Base-by-base conservation (phyloP, 2,113 vertebrate genomes). In the Macrotis lagotis region DNA sequence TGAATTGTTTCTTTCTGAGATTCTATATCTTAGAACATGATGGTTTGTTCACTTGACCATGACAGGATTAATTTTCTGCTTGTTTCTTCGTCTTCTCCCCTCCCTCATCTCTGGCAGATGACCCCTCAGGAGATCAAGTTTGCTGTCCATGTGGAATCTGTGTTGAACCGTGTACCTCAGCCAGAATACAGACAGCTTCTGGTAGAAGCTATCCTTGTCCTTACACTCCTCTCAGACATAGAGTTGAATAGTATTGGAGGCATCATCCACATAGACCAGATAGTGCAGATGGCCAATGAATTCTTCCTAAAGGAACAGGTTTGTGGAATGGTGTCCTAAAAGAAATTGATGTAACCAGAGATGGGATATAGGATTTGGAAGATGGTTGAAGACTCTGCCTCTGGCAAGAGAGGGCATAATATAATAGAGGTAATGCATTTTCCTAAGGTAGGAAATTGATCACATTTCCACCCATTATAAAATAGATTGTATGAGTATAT, bases 71-170 rank as follows among this genome's bases (percentile, higher is more conserved):
- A 6, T 49, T 83, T 89, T 74, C 52, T 5, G 31, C 14, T 92
- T 91, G 92, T 92, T 48, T 95, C 2, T 88, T 93, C 94, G 96
- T 94, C 48, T 26, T 44, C 66, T 91, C 25, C 25, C 37, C 19
- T 66, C 49, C 89, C 59, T 25, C 48, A 0, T 94, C 92, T 94
- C 90, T 95, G 95, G 16, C 95, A 99, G 99, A 99, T 99, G 99
- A 99, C 99, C 8, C 98, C 98, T 0, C 99, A 99, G 0, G 99
- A 99, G 97, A 99, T 99, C 97, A 99, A 99, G 98, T 99, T 99
- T 97, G 99, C 99, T 0, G 99, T 99, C 96, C 99, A 99, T 0
- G 99, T 99, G 96, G 99, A 99, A 97, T 99, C 99, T 0, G 99
- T 99, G 96, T 98, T 99, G 98, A 99, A 99, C 98, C 99, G 99